Evolutionary conservation across 2,113 vertebrate genomes (phyloP).

Genomic region (Cryptomyrus ogoouensis): DNA sequence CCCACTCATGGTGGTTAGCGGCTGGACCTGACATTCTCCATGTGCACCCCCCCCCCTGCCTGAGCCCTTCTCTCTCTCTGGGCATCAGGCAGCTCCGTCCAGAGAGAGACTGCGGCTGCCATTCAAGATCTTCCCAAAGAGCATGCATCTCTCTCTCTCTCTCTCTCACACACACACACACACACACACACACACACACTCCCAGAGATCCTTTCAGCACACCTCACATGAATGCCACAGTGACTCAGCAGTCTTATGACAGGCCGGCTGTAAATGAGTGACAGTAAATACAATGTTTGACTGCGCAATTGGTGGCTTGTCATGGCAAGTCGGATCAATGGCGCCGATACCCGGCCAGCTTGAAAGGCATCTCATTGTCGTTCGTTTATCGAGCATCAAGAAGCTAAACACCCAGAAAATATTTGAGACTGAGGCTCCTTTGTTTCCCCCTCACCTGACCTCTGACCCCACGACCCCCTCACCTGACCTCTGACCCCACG

Average conservation of each 20-base stretch:
- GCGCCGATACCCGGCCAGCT: neutral
- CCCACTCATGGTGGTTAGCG: slow-evolving; percentile 54
- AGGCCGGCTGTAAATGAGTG: neutral
- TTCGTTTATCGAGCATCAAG: neutral
- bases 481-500: slow-evolving; percentile 55
- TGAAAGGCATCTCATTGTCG: neutral
- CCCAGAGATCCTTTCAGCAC: neutral
- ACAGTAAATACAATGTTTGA: neutral
- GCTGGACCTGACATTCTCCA: slow-evolving; percentile 47
- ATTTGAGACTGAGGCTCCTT: neutral
- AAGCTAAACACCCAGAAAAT: neutral
- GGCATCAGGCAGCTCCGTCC: neutral
- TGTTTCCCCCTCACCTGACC: neutral
- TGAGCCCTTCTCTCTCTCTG: slow-evolving; percentile 21
- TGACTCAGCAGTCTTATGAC: neutral
- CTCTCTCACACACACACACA: neutral
- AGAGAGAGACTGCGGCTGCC: neutral
- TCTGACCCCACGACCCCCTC: slow-evolving; percentile 30
- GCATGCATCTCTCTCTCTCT: neutral
- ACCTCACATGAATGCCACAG: neutral
- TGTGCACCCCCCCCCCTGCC: slow-evolving; percentile 6
- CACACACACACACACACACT: neutral
- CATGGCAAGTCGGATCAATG: neutral
- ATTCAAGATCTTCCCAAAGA: neutral
- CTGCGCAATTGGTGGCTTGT: neutral